phyloP scores from a whole-genome alignment of 2,113 vertebrate species.

The Phylloscopus trochiloides region DNA sequence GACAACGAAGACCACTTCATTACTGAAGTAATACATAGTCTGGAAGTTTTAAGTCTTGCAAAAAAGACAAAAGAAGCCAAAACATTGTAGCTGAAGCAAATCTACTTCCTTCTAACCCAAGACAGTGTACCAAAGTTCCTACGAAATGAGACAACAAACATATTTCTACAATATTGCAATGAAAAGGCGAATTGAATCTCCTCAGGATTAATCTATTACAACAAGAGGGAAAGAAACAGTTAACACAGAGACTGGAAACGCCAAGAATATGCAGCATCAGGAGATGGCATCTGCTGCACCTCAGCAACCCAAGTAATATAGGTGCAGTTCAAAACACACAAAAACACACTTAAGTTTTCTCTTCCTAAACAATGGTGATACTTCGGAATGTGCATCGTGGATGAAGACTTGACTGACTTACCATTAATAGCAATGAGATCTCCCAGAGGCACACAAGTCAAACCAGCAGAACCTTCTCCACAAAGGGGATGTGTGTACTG shows the following conservation, averaged over 20 bases:
- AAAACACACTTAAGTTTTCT: neutral
- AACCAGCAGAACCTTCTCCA: conserved; percentile 73
- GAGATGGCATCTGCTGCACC: neutral
- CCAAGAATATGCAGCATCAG: neutral
- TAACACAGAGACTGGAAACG: neutral
- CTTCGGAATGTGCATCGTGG: neutral
- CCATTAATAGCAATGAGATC: conserved; percentile 84
- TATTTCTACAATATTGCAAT: neutral
- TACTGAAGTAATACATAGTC: neutral
- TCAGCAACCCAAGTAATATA: neutral
- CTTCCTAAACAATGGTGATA: neutral
- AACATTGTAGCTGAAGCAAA: neutral
- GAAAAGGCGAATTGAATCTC: neutral
- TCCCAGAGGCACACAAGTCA: conserved; percentile 87
- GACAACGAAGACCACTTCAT: neutral
- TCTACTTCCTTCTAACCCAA: neutral
- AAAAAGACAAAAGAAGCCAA: neutral
- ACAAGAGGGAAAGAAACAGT: neutral
- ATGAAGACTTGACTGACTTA: conserved; percentile 45
- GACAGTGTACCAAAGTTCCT: neutral
- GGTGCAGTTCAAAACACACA: neutral
- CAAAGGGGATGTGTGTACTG: conserved; percentile 88
- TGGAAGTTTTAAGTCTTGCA: neutral
- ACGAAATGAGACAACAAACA: neutral
- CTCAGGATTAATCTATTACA: neutral